Evolutionary conservation across 2,888 invertebrate genomes (phyloP), one percentile per base, ranked within the genome.

Genomic region (Netelia fuscicornis): DNA sequence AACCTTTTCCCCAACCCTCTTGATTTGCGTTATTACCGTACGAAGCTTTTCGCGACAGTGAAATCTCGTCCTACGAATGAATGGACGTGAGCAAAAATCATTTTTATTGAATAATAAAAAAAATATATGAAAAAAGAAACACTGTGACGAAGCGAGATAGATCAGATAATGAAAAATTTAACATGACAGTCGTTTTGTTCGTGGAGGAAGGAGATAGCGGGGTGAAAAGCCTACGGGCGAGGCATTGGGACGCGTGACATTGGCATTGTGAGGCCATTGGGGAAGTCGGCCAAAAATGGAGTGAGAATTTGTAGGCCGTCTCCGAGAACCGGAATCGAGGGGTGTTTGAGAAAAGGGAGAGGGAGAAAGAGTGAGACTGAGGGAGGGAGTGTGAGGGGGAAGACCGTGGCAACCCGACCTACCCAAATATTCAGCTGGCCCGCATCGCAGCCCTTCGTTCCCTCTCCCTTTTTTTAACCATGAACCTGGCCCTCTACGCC

Each of bases 391-490:
- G 20, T 20, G 48, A 48, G 48, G 3, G 62, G 44, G 70, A 52
- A n/a, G 23, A 20, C 23, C 42, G 54, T 6, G 44, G 58, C 44
- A 60, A 79, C 71, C 37, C 72, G 79, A 85, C 79, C 79, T 80
- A 85, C 71, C 76, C 76, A 30, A 85, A 83, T 64, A 64, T 67
- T 10, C 67, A 79, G 71, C 76, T 72, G 67, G 56, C 42, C 48
- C 44, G 44, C 9, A 9, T 58, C 58, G 20, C 20, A 23, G 52
- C 71, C 54, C 67, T 68, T 60, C 23, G 1, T 25, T 17, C 65
- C 71, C 75, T 78, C 67, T 83, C 81, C 76, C 74, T 78, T 75
- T 81, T 81, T 81, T 81, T 80, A 25, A n/a, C 20, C 37, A 42
- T 44, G 56, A 72, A 64, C 9, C 54, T 54, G 62, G 13, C 64